A percentile compares a stretch with the other conserved stretches of the same genome.
These are phyloP conservation scores for Ancistrus triradiatus DNA, from an alignment of 2,113 vertebrate species.

Conservation along the genomic window DNA sequence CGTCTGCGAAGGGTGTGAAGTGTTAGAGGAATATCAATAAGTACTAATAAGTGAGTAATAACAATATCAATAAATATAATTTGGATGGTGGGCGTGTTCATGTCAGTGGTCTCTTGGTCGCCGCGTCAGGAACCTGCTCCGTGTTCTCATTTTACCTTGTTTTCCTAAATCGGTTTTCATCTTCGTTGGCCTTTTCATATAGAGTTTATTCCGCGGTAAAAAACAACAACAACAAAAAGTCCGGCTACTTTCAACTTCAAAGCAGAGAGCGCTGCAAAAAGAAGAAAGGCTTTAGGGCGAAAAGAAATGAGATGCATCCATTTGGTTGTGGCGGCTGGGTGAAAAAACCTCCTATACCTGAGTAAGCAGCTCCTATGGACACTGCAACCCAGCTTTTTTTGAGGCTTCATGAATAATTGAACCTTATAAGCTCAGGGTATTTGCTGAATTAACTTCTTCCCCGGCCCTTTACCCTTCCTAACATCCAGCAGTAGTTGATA, in stretches of 20 bases:
- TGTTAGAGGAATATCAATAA: too few species aligned
- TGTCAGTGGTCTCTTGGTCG: too few species aligned
- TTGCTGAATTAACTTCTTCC: too few species aligned
- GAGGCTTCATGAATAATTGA: conserved; percentile 1
- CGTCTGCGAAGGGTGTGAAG: too few species aligned
- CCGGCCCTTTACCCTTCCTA: too few species aligned
- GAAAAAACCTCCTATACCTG: conserved; percentile 4
- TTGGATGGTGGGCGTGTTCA: too few species aligned
- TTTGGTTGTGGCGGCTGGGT: not conserved
- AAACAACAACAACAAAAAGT: not conserved
- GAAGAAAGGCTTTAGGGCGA: conserved; percentile 2
- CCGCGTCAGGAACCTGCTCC: too few species aligned
- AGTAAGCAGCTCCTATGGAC: not conserved
- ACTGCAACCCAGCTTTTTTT: not conserved
- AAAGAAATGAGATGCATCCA: not conserved
- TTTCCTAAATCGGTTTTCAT: not conserved
- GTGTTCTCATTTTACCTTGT: too few species aligned
- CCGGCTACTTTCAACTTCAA: not conserved
- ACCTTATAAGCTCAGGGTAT: too few species aligned
- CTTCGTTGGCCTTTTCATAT: not conserved
- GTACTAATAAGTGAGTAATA: too few species aligned
- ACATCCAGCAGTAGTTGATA: too few species aligned
- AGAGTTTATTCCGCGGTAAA: not conserved
- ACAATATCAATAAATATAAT: too few species aligned
- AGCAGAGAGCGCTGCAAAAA: not conserved